phyloP scores from a whole-genome alignment of 2,113 vertebrate genomes.

The Dromiciops gliroides region DNA sequence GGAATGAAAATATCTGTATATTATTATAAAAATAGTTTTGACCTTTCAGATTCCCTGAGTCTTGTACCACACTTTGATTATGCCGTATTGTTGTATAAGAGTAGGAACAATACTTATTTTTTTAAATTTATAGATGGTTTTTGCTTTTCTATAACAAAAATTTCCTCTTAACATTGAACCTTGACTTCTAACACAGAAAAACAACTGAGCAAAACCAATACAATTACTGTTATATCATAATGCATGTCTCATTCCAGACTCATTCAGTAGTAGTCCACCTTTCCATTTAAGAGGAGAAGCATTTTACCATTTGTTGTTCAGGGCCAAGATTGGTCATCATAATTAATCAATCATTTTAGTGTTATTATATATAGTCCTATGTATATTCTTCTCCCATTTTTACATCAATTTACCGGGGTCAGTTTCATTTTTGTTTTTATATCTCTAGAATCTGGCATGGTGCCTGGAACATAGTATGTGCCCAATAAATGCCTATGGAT shows the following conservation, averaged over 20 bases:
- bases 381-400: background rate
- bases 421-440: background rate
- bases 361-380: background rate
- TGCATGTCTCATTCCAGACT: no score
- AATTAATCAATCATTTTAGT: background rate
- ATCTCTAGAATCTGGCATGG: background rate
- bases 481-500: background rate
- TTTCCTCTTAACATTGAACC: background rate
- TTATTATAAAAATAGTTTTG: background rate
- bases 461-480: background rate
- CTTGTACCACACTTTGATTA: background rate
- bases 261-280: background rate
- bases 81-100: background rate
- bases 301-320: background rate
- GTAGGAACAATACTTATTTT: background rate
- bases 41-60: background rate
- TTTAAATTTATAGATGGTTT: background rate
- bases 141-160: background rate
- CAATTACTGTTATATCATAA: no score
- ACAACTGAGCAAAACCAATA: background rate
- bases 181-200: background rate
- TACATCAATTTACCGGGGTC: background rate
- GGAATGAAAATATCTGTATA: no score
- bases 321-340: background rate
- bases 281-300: background rate